Conservation (phyloP, 2,113 vertebrate species). For the Gallinago jamesoni region DNA sequence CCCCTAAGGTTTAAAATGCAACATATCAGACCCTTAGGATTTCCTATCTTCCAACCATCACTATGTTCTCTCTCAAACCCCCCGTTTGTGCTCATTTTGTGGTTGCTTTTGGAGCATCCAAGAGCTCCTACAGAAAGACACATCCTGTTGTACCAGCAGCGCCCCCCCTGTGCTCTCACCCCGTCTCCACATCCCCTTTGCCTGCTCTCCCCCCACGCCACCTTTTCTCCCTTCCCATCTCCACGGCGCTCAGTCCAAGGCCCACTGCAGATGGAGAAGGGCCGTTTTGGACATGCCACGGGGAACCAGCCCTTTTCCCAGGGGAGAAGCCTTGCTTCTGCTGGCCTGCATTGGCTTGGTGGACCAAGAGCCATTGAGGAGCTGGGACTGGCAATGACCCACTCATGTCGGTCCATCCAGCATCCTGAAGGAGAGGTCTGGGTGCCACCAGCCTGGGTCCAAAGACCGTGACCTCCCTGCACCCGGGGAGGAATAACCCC, state of each 20-base stretch:
- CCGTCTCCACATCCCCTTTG: accelerated
- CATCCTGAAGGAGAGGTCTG: neutral
- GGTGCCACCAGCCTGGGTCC: neutral
- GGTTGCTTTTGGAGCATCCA: neutral
- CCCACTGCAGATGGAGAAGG: accelerated
- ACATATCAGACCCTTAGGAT: neutral
- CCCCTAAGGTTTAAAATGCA: neutral
- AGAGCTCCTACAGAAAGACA: neutral
- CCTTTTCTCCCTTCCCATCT: neutral
- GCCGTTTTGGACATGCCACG: accelerated
- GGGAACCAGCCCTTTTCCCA: neutral
- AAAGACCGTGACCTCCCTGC: neutral
- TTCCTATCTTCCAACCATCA: neutral
- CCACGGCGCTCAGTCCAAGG: no score
- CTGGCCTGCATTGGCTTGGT: neutral
- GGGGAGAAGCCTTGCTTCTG: neutral
- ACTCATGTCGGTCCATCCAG: neutral
- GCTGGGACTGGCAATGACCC: neutral
- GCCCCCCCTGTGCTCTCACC: neutral
- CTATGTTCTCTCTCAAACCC: neutral
- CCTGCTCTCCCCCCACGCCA: neutral
- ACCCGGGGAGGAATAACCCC: neutral
- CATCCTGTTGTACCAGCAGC: neutral
- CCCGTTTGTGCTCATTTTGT: neutral
- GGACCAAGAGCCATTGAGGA: neutral